Evolutionary conservation across 2,797 vertebrate species (phyloP).

Genomic region (Sebastes hubbsi): DNA sequence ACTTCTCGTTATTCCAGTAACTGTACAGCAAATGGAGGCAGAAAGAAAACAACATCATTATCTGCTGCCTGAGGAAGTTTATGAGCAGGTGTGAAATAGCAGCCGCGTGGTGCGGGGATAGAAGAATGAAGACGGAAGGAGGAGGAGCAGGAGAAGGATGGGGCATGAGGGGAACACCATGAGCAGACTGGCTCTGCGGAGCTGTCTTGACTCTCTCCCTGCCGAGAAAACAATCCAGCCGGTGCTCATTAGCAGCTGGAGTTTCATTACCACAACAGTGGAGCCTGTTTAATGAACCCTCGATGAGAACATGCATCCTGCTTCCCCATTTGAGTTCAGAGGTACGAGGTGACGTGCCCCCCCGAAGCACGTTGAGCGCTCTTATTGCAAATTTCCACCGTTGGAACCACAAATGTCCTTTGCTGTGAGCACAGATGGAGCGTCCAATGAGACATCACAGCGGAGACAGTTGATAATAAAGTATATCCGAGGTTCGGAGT

Average conservation of each 20-base stretch:
- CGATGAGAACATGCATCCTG: conserved; percentile 76
- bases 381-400: conserved; percentile 61
- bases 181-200: conserved; percentile 56
- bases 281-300: conserved; percentile 79
- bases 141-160: conserved; percentile 36
- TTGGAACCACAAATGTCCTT: conserved; percentile 37
- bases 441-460: conserved; percentile 29
- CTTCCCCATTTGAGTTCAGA: conserved; percentile 58
- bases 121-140: conserved; percentile 53
- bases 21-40: conserved; percentile 46
- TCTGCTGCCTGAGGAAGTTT: conserved; percentile 72
- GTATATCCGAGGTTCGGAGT: neutral
- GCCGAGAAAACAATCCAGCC: conserved; percentile 75
- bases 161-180: conserved; percentile 14
- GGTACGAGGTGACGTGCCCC: conserved; percentile 58
- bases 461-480: conserved; percentile 18
- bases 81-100: conserved; percentile 75
- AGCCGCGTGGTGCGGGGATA: conserved; percentile 30
- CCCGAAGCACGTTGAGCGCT: conserved; percentile 42
- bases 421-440: conserved; percentile 19
- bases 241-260: conserved; percentile 79
- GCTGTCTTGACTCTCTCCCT: conserved; percentile 57
- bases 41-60: conserved; percentile 76
- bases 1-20: conserved; percentile 69
- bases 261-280: conserved; percentile 77